A percentile compares a stretch with the other conserved stretches of the same genome.
Conservation (phyloP, 2,797 vertebrate species). For the Tachyglossus aculeatus region DNA sequence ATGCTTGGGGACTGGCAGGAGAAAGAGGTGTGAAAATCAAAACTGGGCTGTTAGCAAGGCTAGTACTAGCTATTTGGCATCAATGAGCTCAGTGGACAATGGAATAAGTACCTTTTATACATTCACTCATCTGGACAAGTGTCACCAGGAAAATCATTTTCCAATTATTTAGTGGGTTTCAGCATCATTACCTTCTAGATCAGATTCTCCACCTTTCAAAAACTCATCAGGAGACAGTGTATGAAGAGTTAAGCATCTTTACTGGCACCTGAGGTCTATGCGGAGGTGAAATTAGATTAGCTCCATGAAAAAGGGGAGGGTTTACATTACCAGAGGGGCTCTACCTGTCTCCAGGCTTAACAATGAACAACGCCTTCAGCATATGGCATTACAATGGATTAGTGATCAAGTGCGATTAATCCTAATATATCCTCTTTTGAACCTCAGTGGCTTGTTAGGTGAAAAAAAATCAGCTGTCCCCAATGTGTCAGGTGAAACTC, state of each 20-base stretch:
- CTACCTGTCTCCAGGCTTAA: constrained; percentile 74
- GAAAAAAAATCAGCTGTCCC: constrained; percentile 62
- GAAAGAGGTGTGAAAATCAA: constrained; percentile 51
- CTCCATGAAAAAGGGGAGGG: constrained; percentile 64
- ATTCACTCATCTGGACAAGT: constrained; percentile 54
- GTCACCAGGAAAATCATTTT: constrained; percentile 66
- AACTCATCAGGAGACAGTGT: constrained; percentile 69
- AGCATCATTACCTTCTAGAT: constrained; percentile 72
- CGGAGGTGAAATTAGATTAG: constrained; percentile 75
- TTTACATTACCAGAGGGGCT: constrained; percentile 71
- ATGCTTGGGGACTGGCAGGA: constrained; percentile 5
- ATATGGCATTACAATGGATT: constrained; percentile 77
- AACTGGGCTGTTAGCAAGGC: neutral
- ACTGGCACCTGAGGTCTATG: constrained; percentile 71
- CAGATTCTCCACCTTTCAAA: constrained; percentile 74
- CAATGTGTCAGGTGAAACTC: constrained; percentile 76
- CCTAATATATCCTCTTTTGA: constrained; percentile 75
- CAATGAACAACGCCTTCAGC: constrained; percentile 71
- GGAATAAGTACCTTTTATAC: constrained; percentile 51
- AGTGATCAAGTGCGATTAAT: constrained; percentile 76
- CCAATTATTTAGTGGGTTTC: constrained; percentile 74
- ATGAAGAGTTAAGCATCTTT: constrained; percentile 73
- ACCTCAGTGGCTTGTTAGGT: constrained; percentile 74
- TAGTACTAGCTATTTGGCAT: constrained; percentile 29
- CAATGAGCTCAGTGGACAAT: constrained; percentile 17